Percentiles rank a stretch among this genome's conserved stretches.
Evolutionary conservation across 2,888 invertebrate genomes (phyloP).

Genomic region (Lepidochrysops patricia): DNA sequence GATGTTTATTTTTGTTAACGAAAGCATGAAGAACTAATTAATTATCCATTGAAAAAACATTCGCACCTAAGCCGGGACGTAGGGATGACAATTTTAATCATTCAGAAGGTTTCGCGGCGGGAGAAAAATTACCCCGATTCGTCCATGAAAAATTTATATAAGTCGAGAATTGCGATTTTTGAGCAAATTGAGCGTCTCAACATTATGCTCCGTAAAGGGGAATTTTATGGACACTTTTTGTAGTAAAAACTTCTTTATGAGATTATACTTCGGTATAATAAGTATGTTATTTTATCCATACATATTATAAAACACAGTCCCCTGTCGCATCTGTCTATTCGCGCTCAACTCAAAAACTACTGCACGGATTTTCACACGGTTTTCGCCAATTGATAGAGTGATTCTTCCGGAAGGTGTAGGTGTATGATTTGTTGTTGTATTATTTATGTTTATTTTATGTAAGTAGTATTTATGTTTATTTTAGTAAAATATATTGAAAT

Average conservation of each 20-base stretch:
- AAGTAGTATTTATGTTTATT: too few relatives aligned
- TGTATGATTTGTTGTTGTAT: too few relatives aligned
- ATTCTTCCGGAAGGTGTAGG: too few relatives aligned
- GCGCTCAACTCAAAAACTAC: too few relatives aligned
- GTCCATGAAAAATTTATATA: constrained; percentile 7
- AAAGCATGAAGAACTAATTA: background rate
- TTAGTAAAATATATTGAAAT: too few relatives aligned
- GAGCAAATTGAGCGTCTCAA: constrained; percentile 3
- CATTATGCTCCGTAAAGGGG: background rate
- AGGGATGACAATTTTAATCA: constrained; percentile 6
- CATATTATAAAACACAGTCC: too few relatives aligned
- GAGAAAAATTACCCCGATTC: constrained; percentile 7
- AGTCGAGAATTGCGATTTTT: background rate
- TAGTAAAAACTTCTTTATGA: background rate
- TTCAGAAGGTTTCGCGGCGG: constrained; percentile 6
- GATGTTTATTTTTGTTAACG: background rate
- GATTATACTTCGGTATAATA: too few relatives aligned
- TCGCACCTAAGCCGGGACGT: background rate
- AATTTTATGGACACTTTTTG: background rate
- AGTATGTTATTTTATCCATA: too few relatives aligned
- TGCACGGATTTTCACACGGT: too few relatives aligned
- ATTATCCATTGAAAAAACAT: constrained; percentile 10
- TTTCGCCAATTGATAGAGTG: too few relatives aligned
- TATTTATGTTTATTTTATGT: too few relatives aligned
- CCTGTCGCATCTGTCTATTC: too few relatives aligned